phyloP scores from a whole-genome alignment of 2,797 vertebrate species.

The Gadopsis marmoratus region DNA sequence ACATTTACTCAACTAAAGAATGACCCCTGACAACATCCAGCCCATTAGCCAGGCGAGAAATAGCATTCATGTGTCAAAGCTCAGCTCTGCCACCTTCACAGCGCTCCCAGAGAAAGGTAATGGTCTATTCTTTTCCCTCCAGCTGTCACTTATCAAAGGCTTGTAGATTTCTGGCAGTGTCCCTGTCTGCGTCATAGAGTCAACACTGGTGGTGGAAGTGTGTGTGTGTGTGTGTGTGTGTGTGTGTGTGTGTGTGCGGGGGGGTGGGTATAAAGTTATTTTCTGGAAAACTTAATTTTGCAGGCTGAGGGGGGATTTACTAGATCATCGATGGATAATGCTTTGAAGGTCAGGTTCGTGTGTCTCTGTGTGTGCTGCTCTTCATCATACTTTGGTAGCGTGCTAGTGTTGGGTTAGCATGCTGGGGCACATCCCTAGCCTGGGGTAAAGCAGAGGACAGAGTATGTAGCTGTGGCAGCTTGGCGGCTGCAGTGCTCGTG shows the following conservation, averaged over 20 bases:
- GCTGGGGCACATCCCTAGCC: slow-evolving; percentile 45
- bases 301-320: neutral
- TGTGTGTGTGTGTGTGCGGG: neutral
- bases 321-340: slow-evolving; percentile 23
- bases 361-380: slow-evolving; percentile 13
- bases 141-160: slow-evolving; percentile 51
- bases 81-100: slow-evolving; percentile 9
- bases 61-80: slow-evolving; percentile 27
- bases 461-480: slow-evolving; percentile 50
- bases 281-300: slow-evolving; percentile 49
- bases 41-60: slow-evolving; percentile 50
- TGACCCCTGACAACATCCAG: slow-evolving; percentile 40
- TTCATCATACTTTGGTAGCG: slow-evolving; percentile 8
- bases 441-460: slow-evolving; percentile 52
- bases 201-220: slow-evolving; percentile 12
- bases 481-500: slow-evolving; percentile 32
- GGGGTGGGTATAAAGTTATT: slow-evolving; percentile 15
- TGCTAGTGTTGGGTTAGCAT: slow-evolving; percentile 43
- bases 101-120: slow-evolving; percentile 36
- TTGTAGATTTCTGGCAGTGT: slow-evolving; percentile 38
- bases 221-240: neutral
- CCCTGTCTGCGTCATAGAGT: slow-evolving; percentile 35
- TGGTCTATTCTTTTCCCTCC: slow-evolving; percentile 43
- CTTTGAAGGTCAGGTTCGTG: slow-evolving; percentile 29
- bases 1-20: slow-evolving; percentile 47